Conservation (phyloP, 2,113 vertebrate genomes). For the Ciconia stormi region DNA sequence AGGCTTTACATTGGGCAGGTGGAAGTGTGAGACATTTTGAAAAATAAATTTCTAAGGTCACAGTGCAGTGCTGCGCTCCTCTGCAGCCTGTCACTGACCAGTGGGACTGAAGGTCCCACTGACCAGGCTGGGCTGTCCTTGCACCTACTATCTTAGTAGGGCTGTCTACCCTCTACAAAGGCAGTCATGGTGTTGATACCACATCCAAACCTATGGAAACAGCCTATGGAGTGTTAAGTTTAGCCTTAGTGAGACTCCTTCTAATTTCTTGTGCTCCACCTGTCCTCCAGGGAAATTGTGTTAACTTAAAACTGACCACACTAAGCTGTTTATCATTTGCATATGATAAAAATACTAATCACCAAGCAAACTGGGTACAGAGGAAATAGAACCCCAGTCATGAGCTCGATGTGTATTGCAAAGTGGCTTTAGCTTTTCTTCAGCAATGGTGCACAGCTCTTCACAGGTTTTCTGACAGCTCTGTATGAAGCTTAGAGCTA, state of each 20-base stretch:
- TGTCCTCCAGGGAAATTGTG: neutral
- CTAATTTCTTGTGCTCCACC: neutral
- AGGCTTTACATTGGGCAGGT: neutral
- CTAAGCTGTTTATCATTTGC: neutral
- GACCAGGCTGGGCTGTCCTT: neutral
- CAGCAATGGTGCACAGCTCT: neutral
- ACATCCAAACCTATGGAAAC: neutral
- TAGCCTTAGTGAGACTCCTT: neutral
- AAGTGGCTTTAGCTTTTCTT: neutral
- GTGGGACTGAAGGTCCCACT: neutral
- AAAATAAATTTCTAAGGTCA: neutral
- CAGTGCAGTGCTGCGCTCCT: neutral
- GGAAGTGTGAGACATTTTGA: neutral
- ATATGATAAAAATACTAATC: neutral
- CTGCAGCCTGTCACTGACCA: neutral
- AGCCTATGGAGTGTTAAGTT: neutral
- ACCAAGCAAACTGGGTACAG: neutral
- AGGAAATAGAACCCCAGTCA: neutral
- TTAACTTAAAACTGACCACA: neutral
- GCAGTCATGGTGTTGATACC: neutral
- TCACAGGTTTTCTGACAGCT: neutral
- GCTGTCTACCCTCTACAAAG: neutral
- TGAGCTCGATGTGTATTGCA: fast-evolving
- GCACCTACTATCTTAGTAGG: neutral
- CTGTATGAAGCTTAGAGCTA: neutral